phyloP scores from a whole-genome alignment of 2,113 vertebrate species.

The Periophthalmodon schlosseri region DNA sequence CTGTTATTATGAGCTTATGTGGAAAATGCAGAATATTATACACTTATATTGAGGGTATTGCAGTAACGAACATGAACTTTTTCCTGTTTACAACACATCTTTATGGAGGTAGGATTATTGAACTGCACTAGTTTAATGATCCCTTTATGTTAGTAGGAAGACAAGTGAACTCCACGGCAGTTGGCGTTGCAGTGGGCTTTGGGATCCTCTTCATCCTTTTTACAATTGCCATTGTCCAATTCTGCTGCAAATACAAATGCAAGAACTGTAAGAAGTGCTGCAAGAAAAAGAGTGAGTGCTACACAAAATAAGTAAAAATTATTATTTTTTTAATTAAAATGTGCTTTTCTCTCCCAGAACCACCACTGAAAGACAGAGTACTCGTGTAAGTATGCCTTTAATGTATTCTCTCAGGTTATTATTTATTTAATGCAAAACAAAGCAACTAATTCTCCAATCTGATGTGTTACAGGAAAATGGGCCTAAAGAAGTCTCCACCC shows the following conservation, averaged over 20 bases:
- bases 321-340: background rate
- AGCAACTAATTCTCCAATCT: background rate
- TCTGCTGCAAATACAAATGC: conserved; percentile 69
- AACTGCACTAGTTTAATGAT: background rate
- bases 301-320: too few relatives aligned
- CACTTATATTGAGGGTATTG: too few relatives aligned
- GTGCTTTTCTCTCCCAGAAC: conserved; percentile 48
- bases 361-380: conserved; percentile 67
- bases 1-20: too few relatives aligned
- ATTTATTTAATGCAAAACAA: background rate
- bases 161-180: conserved; percentile 46
- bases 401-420: background rate
- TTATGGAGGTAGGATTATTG: background rate
- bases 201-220: conserved; percentile 65
- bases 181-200: conserved; percentile 69
- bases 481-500: conserved; percentile 54
- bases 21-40: too few relatives aligned
- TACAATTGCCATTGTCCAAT: conserved; percentile 60
- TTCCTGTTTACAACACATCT: background rate
- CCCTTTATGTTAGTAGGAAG: conserved; percentile 48
- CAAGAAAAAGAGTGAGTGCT: conserved; percentile 67
- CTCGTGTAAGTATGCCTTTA: conserved; percentile 63
- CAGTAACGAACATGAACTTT: background rate
- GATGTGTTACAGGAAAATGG: conserved; percentile 57
- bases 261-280: conserved; percentile 59